Evolutionary conservation across 2,888 invertebrate genomes (phyloP).

Genomic region (Stictocephala bisonia): DNA sequence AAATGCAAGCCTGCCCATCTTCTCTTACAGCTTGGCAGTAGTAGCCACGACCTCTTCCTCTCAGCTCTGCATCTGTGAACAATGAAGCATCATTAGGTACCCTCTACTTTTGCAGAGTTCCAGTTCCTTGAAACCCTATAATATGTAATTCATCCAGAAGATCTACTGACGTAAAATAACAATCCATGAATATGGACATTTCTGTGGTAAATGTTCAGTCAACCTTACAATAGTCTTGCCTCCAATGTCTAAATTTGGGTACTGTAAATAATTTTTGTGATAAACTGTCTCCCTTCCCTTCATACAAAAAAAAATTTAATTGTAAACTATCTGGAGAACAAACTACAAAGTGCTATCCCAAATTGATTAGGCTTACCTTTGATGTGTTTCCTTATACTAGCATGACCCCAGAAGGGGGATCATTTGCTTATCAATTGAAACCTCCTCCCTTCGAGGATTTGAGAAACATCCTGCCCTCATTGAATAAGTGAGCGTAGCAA

Average conservation of each 20-base stretch:
- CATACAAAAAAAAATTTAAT: slow-evolving; percentile 59
- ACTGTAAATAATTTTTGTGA: not conserved
- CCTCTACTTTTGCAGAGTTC: not conserved
- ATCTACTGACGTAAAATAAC: not conserved
- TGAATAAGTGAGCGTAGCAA: not conserved
- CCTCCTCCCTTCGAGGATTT: slow-evolving; percentile 46
- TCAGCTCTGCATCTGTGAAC: not conserved
- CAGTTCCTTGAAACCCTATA: not conserved
- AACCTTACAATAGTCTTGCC: slow-evolving; percentile 41
- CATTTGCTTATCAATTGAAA: slow-evolving; percentile 60
- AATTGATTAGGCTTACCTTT: slow-evolving; percentile 59
- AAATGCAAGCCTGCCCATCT: not conserved
- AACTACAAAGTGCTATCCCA: slow-evolving; percentile 61
- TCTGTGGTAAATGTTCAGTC: slow-evolving; percentile 32
- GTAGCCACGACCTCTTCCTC: not conserved
- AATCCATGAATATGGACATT: not conserved
- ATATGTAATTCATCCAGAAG: not conserved
- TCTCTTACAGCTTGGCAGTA: not conserved
- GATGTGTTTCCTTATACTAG: slow-evolving; percentile 52
- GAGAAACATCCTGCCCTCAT: not conserved
- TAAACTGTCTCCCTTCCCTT: slow-evolving; percentile 51
- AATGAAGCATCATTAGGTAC: not conserved
- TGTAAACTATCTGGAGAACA: slow-evolving; percentile 55
- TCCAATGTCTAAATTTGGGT: not conserved
- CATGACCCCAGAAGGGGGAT: slow-evolving; percentile 59